Base-by-base conservation (phyloP, 2,113 vertebrate genomes). In the Pycnonotus jocosus region DNA sequence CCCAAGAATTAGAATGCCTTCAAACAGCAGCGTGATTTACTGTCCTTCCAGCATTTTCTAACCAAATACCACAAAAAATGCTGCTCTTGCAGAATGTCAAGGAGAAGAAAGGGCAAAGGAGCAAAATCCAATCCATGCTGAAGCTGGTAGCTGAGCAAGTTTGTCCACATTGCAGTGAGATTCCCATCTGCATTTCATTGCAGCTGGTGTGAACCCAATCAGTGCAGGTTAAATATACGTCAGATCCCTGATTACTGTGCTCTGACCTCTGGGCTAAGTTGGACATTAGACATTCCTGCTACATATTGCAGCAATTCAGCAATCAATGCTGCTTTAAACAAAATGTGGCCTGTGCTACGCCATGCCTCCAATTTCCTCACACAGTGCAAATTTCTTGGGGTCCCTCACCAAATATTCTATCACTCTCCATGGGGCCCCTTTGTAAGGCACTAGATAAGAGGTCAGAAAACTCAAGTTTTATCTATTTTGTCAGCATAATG, bases 31-130 rank as follows among this genome's bases (percentile, higher is more conserved):
- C 0, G 1, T 71, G 37, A 94, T 94, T 92, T 86, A 94, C 51
- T 81, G 86, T 30, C 45, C 50, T 73, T 92, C 65, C 48, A 87
- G 72, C 27, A 94, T 92, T 85, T 94, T 92, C 61, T 78, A 97
- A 88, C 44, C 62, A 85, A 95, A 95, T 48, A 64, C 81, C 74
- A 85, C 81, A 95, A 74, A 95, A 95, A 93, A 93, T 70, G 78
- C 66, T 90, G 62, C 31, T 93, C 70, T 86, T 94, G 61, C 69
- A 97, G 92, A 90, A 96, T 18, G 30, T 61, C 93, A 93, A 92
- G 80, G 76, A 91, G 54, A 94, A 82, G 27, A 86, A 91, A 95
- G 71, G 85, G 82, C 92, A 95, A 86, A 60, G 72, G 48, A 96
- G 40, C 83, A 96, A 91, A 90, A 94, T 78, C 61, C 48, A 96